Evolutionary conservation across 2,113 vertebrate genomes (phyloP), one percentile per base, ranked within the genome.

Genomic region (Dasypus novemcinctus): DNA sequence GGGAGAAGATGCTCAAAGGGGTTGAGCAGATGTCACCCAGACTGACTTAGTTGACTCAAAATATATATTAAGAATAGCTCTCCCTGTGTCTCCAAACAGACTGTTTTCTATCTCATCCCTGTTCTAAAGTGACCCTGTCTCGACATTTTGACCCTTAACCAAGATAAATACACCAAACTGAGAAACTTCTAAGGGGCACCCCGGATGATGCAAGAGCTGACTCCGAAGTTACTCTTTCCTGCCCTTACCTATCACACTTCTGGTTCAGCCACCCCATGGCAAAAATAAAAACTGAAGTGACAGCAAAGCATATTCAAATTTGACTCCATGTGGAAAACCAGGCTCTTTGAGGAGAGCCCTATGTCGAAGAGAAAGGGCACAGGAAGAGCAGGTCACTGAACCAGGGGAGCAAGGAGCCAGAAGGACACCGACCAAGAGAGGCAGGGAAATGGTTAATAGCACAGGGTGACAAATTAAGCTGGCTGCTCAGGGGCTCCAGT

Each of bases 381-480:
- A 38, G 88, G 90, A 71, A 93, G 82, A 82, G 20, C 90, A 43
- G 61, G 84, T 74, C 87, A 4, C 80, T 1, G 7, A 46, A 75
- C 71, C 80, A 74, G 95, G 1, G 13, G 46, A 83, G 59, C 93
- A 0, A 8, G 80, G 29, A 36, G 29, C 95, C 95, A 93, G 72
- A 15, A 59, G 94, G 95, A 94, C 96, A 91, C 96, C 96, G 94
- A 95, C 85, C 33, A 23, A 64, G 81, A 46, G 21, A 91, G 78
- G 95, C 81, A 83, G 93, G 69, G 94, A 96, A 95, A 95, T 0
- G 10, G 97, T 96, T 96, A 96, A 96, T 83, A 87, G 95, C 66
- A 87, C 95, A 79, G 90, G 72, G 97, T 95, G 95, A 97, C 90
- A 83, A 84, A 80, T 86, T 64, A 94, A 96, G 82, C 72, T 85